These are phyloP conservation scores for Neogobius melanostomus DNA, from an alignment of 2,113 vertebrate species.

Conservation along the genomic window DNA sequence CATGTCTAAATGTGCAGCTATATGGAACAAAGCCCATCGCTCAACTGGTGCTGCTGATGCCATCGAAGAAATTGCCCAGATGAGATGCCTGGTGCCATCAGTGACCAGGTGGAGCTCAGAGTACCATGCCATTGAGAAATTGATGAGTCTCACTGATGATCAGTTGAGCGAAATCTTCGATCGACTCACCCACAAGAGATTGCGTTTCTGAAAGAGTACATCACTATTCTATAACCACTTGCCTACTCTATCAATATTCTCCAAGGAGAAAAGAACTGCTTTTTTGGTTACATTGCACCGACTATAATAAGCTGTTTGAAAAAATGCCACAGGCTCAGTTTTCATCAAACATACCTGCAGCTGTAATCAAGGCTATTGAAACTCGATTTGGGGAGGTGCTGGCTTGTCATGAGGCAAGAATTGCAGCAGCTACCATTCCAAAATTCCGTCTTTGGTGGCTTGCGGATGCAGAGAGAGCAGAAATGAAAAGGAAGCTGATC, in stretches of 20 bases:
- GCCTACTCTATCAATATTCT: background rate
- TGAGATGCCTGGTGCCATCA: background rate
- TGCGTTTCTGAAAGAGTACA: background rate
- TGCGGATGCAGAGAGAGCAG: too few relatives aligned
- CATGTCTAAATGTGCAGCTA: background rate
- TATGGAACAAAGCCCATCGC: background rate
- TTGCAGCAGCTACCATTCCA: background rate
- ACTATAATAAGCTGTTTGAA: background rate
- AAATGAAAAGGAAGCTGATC: background rate
- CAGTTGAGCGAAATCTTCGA: background rate
- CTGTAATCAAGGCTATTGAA: background rate
- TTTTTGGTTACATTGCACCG: background rate
- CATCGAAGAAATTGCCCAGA: background rate
- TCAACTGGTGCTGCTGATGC: background rate
- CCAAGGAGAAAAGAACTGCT: background rate
- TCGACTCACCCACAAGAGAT: background rate
- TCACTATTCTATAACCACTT: background rate
- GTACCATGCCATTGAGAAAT: background rate
- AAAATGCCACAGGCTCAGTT: background rate
- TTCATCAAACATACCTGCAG: background rate
- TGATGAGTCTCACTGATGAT: background rate
- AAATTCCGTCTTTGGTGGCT: background rate
- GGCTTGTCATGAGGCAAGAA: background rate
- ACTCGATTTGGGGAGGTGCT: background rate
- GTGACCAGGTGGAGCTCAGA: background rate